Percentiles rank a stretch among this genome's conserved stretches.
phyloP scores from a whole-genome alignment of 1,140 invertebrate genomes.

The Drosophila fuyamai region DNA sequence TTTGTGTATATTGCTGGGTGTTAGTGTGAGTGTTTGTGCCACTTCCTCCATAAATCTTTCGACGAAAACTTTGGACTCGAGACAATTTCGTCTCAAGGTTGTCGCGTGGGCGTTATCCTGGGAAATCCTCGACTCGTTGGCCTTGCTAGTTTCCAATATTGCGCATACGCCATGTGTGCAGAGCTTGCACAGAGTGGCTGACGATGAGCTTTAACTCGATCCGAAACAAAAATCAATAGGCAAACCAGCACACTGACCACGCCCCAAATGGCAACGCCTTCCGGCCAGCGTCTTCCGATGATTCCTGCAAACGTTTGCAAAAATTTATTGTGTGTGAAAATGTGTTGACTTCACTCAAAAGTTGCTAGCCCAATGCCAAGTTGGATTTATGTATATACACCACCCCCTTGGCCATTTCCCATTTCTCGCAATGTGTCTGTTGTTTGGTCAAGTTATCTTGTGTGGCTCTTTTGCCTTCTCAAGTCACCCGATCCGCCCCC shows the following conservation, averaged over 20 bases:
- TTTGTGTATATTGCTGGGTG: conserved; percentile 4
- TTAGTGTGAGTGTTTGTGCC: conserved; percentile 26
- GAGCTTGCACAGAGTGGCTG: conserved; percentile 1
- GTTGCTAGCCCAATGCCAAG: conserved; percentile 67
- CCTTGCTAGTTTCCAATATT: conserved; percentile 39
- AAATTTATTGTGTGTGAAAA: conserved; percentile 83
- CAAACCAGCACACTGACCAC: conserved; percentile 58
- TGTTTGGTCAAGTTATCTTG: conserved; percentile 76
- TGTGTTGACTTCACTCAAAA: conserved; percentile 82
- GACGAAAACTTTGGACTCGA: conserved; percentile 44
- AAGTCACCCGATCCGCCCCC: conserved; percentile 12
- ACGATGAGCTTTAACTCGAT: conserved; percentile 46
- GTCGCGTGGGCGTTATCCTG: conserved; percentile 22
- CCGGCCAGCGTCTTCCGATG: conserved; percentile 18
- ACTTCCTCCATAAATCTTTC: conserved; percentile 67
- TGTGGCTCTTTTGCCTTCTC: conserved; percentile 35
- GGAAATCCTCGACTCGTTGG: conserved; percentile 6
- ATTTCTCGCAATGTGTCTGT: conserved; percentile 10
- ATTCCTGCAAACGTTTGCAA: conserved; percentile 69
- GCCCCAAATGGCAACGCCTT: conserved; percentile 31
- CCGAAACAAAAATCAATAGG: conserved; percentile 62
- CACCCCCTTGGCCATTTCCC: conserved; percentile 14
- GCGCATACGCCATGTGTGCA: conserved; percentile 37
- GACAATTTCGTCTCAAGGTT: conserved; percentile 63
- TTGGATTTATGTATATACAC: conserved; percentile 71